Conservation (phyloP, 2,888 invertebrate species). For the Scaptomyza caliginosa region DNA sequence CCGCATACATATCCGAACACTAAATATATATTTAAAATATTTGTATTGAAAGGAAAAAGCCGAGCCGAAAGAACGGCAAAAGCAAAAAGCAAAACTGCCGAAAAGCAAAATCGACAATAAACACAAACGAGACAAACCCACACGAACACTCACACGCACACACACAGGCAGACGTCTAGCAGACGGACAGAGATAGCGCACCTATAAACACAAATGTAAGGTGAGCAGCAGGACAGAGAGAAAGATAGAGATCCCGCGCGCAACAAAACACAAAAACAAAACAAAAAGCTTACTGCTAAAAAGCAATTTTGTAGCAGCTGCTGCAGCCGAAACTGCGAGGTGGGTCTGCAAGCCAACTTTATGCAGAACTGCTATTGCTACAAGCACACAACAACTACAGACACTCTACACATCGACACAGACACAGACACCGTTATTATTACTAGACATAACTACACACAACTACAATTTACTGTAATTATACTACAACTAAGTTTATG, state of each 20-base stretch:
- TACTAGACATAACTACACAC: constrained; percentile 43
- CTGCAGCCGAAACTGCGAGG: constrained; percentile 22
- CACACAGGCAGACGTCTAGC: too few relatives aligned
- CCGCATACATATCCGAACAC: constrained; percentile 41
- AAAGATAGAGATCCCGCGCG: neutral
- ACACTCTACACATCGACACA: constrained; percentile 20
- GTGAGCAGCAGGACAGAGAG: constrained; percentile 2
- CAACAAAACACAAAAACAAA: constrained; percentile 6
- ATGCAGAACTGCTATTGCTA: constrained; percentile 68
- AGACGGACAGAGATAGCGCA: constrained; percentile 11
- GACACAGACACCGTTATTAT: constrained; percentile 46
- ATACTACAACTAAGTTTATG: constrained; percentile 41
- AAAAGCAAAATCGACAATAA: constrained; percentile 22
- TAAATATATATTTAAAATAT: constrained; percentile 59
- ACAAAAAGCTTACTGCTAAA: constrained; percentile 11
- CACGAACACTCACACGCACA: neutral
- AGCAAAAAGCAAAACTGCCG: constrained; percentile 3
- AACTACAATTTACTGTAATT: constrained; percentile 52
- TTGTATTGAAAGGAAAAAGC: constrained; percentile 47
- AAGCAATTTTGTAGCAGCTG: constrained; percentile 21
- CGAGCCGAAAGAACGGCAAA: constrained; percentile 28
- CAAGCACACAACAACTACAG: constrained; percentile 19
- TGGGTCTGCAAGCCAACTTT: constrained; percentile 48
- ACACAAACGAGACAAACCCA: too few relatives aligned
- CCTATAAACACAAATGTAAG: neutral